These are phyloP conservation scores for Iselma pallidipennis DNA, from an alignment of 2,888 invertebrate species.

Conservation along the genomic window DNA sequence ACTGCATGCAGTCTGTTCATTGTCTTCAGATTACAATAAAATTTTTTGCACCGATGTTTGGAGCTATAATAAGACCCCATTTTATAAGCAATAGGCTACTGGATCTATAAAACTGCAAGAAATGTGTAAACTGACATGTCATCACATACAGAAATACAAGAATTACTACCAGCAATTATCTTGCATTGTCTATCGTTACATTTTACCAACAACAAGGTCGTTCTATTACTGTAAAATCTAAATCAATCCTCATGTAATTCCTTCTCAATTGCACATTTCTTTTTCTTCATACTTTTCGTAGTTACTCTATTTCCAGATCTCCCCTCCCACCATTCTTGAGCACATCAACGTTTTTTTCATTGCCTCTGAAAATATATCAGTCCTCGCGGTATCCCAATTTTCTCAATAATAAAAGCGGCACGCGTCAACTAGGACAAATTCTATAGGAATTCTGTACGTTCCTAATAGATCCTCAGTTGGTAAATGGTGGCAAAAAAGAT, in stretches of 20 bases:
- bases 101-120: no score
- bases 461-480: no score
- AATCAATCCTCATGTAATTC: conserved; percentile 13
- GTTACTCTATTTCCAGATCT: conserved; percentile 35
- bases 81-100: no score
- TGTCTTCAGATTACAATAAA: no score
- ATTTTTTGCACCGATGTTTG: no score
- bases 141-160: no score
- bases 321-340: conserved; percentile 27
- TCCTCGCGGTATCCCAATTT: conserved; percentile 1
- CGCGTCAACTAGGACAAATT: not conserved
- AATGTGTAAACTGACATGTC: no score
- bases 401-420: conserved; percentile 1
- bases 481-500: not conserved
- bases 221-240: conserved; percentile 27
- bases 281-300: conserved; percentile 22
- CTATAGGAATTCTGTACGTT: not conserved
- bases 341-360: conserved; percentile 6
- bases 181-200: not conserved
- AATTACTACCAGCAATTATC: no score
- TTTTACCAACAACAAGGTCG: conserved; percentile 18
- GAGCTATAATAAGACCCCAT: no score
- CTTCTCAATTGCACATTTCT: conserved; percentile 11
- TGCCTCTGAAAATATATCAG: conserved; percentile 15
- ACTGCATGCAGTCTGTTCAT: no score